Percentiles rank a stretch among this genome's conserved stretches.
These are phyloP conservation scores for Andrena marginata DNA, from an alignment of 2,888 invertebrate genomes.

Conservation along the genomic window DNA sequence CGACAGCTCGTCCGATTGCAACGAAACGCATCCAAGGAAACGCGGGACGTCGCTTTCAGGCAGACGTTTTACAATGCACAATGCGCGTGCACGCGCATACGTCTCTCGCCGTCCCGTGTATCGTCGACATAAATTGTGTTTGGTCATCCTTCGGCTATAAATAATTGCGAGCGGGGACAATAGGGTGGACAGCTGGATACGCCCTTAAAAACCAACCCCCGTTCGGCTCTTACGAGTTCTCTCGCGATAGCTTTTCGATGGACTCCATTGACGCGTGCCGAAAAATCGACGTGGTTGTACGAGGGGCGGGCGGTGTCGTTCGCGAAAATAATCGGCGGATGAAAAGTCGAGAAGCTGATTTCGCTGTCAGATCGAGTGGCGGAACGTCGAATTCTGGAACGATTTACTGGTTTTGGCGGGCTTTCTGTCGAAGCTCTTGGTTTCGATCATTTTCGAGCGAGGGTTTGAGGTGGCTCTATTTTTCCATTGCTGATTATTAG, in stretches of 20 bases:
- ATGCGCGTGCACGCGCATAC: constrained; percentile 63
- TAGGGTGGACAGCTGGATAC: constrained; percentile 74
- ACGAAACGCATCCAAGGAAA: constrained; percentile 2
- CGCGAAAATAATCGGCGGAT: constrained; percentile 46
- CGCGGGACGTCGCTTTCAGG: constrained; percentile 22
- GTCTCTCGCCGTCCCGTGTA: constrained; percentile 42
- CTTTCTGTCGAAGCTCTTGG: not conserved
- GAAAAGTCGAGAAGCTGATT: constrained; percentile 34
- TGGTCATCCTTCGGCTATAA: constrained; percentile 83
- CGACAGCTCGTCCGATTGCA: not conserved
- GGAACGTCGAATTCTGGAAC: constrained; percentile 2
- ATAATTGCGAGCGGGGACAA: constrained; percentile 79
- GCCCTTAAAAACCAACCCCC: constrained; percentile 74
- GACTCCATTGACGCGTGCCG: constrained; percentile 52
- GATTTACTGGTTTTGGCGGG: not conserved
- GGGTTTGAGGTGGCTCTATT: not conserved
- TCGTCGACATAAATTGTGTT: constrained; percentile 79
- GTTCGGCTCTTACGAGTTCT: constrained; percentile 12
- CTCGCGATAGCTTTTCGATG: constrained; percentile 77
- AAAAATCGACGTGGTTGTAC: constrained; percentile 30
- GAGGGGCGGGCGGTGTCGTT: not conserved
- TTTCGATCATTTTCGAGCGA: not conserved
- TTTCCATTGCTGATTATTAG: no score
- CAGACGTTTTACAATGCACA: constrained; percentile 68
- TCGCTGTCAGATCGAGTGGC: constrained; percentile 7